Evolutionary conservation across 1,140 invertebrate genomes (phyloP).

Genomic region (Drosophila carrolli): DNA sequence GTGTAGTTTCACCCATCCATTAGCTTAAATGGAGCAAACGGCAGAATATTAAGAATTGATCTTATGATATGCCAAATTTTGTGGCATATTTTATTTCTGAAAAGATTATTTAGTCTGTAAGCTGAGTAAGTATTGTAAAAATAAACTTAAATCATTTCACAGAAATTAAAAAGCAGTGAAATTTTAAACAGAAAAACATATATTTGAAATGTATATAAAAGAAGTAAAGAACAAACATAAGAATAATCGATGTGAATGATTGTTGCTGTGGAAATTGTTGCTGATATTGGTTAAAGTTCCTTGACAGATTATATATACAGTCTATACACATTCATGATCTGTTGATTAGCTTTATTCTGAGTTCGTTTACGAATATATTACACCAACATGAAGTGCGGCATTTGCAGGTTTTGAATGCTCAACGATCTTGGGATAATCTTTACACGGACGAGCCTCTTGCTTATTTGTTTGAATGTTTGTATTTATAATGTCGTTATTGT

Average conservation of each 20-base stretch:
- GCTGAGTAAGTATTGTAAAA: slow-evolving; percentile 13
- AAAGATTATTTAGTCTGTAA: slow-evolving; percentile 27
- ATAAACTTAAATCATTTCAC: background rate
- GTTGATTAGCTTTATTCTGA: slow-evolving; percentile 3
- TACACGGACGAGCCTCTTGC: slow-evolving; percentile 50
- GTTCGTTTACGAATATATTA: slow-evolving; percentile 12
- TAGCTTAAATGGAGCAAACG: slow-evolving; percentile 5
- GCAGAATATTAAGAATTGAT: background rate
- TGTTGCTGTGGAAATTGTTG: slow-evolving; percentile 53
- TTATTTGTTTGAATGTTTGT: slow-evolving; percentile 38
- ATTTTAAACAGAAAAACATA: slow-evolving; percentile 2
- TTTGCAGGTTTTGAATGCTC: slow-evolving; percentile 21
- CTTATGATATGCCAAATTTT: background rate
- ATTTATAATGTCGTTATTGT: slow-evolving; percentile 45
- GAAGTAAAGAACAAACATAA: slow-evolving; percentile 22
- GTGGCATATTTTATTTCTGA: background rate
- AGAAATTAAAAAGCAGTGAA: background rate
- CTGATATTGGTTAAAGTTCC: slow-evolving; percentile 34
- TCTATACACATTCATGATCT: slow-evolving; percentile 33
- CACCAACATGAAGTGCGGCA: slow-evolving; percentile 41
- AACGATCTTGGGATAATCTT: slow-evolving; percentile 27
- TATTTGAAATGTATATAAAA: slow-evolving; percentile 10
- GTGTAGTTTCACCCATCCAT: background rate
- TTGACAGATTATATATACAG: slow-evolving; percentile 33
- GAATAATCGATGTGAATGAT: slow-evolving; percentile 40